Conservation (phyloP, 2,113 vertebrate genomes). For the Xyliphius kryptos region DNA sequence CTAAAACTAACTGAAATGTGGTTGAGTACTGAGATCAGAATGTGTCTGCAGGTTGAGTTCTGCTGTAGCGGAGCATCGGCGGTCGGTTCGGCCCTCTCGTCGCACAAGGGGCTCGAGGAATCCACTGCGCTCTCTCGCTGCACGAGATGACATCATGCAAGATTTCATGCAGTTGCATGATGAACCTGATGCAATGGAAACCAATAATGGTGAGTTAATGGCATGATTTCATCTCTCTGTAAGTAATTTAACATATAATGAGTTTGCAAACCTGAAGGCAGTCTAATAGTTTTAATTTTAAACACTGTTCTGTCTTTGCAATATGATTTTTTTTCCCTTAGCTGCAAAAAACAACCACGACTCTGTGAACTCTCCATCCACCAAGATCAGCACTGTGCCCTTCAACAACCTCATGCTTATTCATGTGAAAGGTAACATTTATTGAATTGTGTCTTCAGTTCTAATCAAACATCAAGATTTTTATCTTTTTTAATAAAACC, state of each 20-base stretch:
- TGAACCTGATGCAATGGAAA: conserved; percentile 48
- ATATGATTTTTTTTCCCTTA: conserved; percentile 21
- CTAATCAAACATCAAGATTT: background rate
- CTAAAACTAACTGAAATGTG: too few species aligned
- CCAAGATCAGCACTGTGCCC: conserved; percentile 41
- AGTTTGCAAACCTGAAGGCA: too few species aligned
- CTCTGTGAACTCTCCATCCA: conserved; percentile 29
- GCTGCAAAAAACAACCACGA: conserved; percentile 58
- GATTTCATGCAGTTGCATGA: conserved; percentile 63
- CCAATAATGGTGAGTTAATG: conserved; percentile 50
- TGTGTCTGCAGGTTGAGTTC: conserved; percentile 59
- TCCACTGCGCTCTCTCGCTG: conserved; percentile 68
- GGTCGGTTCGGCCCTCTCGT: conserved; percentile 64
- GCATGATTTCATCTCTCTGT: background rate
- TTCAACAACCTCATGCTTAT: conserved; percentile 67
- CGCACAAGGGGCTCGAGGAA: conserved; percentile 70
- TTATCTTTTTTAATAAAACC: background rate
- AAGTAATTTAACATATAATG: too few species aligned
- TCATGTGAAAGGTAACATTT: conserved; percentile 67
- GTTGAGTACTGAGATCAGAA: background rate
- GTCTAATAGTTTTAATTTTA: too few species aligned
- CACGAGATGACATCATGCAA: conserved; percentile 64
- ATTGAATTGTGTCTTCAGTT: too few species aligned
- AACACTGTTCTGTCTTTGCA: too few species aligned
- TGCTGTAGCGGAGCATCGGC: conserved; percentile 64